Base-by-base conservation (phyloP, 2,113 vertebrate genomes). In the Columba janthina region DNA sequence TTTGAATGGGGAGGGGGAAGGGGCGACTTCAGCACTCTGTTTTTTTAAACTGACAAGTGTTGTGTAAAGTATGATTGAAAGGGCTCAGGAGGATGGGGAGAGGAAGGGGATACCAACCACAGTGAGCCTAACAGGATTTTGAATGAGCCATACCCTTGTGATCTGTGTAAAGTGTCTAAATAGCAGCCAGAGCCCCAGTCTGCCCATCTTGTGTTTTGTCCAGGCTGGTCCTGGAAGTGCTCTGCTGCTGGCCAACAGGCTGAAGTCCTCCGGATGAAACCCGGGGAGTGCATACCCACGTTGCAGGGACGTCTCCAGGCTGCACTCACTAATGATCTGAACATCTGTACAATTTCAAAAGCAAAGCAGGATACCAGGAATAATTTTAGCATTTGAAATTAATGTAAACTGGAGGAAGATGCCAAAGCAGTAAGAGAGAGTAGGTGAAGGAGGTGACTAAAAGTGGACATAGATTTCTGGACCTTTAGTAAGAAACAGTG, bases 241-340 rank as follows among this genome's bases (percentile, higher is more conserved):
- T 32, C 9, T 57, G 73, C 91, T 87, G 61, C 89, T 69, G 56
- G 40, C 25, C 9, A 0, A 7, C 3, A 3, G 58, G 36, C 75
- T 76, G 51, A 36, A 12, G 20, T 28, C 51, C 69, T 79, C 22
- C 0, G 0, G 31, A 3, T 46, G 54, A 40, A 54, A 29, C 12
- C 34, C 11, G 1, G 14, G 62, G 31, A 15, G 60, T 20, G 58
- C 50, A 58, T 0, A 0, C 15, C 13, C 12, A 8, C 5, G 3
- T 26, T 51, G 17, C n/a, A 65, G 38, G 58, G 53, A 17, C 8
- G 1, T 65, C 58, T 88, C 29, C 50, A 36, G 82, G 44, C 66
- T 7, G 0, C 1, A 6, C 44, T 92, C 66, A 36, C 15, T 26
- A 38, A 9, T 16, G 44, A 70, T 40, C 28, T 76, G 4, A 53